Percentiles rank a stretch among this genome's conserved stretches.
These are phyloP conservation scores for Paramormyrops kingsleyae DNA, from an alignment of 2,113 vertebrate genomes.

Conservation along the genomic window DNA sequence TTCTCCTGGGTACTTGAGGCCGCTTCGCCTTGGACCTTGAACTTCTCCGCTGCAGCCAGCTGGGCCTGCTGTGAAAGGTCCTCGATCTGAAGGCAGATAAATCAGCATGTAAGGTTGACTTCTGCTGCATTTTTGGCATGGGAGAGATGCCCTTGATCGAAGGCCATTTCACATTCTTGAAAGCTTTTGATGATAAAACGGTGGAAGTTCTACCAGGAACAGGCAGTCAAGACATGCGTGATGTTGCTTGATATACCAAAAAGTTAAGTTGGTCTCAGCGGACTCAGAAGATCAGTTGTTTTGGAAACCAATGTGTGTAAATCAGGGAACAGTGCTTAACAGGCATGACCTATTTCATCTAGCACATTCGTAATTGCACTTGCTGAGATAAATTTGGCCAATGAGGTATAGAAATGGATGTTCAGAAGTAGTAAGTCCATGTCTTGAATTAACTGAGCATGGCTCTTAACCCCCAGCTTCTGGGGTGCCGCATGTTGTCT, in stretches of 20 bases:
- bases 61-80: conserved; percentile 97
- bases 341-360: neutral
- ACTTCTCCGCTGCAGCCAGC: conserved; percentile 93
- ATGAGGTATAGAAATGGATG: neutral
- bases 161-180: neutral
- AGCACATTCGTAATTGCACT: neutral
- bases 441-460: neutral
- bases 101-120: conserved; percentile 7
- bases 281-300: conserved; percentile 81
- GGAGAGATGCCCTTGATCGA: neutral
- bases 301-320: conserved; percentile 30
- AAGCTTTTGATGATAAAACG: neutral
- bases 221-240: neutral
- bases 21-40: conserved; percentile 95
- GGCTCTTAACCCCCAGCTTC: neutral
- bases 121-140: neutral
- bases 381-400: neutral
- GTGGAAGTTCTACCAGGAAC: neutral
- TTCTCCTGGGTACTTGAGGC: conserved; percentile 97
- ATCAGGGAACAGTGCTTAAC: conserved; percentile 43
- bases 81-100: conserved; percentile 71
- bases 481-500: no score
- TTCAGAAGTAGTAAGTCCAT: neutral
- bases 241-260: neutral
- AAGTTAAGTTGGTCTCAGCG: conserved; percentile 55